Percentiles rank a stretch among this genome's conserved stretches.
Conservation (phyloP, 2,888 invertebrate species). For the Nemotelus nigrinus region DNA sequence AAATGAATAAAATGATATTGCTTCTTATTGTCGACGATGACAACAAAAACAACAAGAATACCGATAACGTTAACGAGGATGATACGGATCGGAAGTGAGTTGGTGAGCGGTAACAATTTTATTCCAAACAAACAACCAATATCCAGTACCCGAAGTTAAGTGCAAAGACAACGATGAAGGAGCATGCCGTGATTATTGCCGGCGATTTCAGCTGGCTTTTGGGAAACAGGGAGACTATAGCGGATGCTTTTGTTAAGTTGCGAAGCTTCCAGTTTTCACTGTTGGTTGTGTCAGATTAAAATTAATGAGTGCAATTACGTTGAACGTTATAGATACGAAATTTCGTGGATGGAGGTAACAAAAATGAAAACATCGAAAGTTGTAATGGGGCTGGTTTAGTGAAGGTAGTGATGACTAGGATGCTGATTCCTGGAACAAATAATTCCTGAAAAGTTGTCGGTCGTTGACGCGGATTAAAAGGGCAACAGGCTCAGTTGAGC, state of each 20-base stretch:
- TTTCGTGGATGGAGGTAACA: not conserved
- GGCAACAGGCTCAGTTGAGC: not conserved
- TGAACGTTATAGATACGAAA: not conserved
- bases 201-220: not conserved
- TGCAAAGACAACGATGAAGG: not conserved
- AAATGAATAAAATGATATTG: conserved; percentile 15
- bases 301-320: conserved; percentile 34
- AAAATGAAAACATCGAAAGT: not conserved
- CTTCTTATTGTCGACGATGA: not conserved
- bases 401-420: too few species aligned
- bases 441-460: not conserved
- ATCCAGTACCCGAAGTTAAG: too few species aligned
- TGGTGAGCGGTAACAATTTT: too few species aligned
- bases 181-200: not conserved
- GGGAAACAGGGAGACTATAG: not conserved
- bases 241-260: not conserved
- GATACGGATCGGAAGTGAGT: too few species aligned
- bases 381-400: too few species aligned
- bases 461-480: not conserved
- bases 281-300: conserved; percentile 13
- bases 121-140: too few species aligned
- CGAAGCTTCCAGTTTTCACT: conserved; percentile 3
- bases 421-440: not conserved
- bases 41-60: not conserved
- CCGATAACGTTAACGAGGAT: too few species aligned